Percentiles rank a stretch among this genome's conserved stretches.
These are phyloP conservation scores for Eupelmus urozonus DNA, from an alignment of 2,888 invertebrate species.

Conservation along the genomic window DNA sequence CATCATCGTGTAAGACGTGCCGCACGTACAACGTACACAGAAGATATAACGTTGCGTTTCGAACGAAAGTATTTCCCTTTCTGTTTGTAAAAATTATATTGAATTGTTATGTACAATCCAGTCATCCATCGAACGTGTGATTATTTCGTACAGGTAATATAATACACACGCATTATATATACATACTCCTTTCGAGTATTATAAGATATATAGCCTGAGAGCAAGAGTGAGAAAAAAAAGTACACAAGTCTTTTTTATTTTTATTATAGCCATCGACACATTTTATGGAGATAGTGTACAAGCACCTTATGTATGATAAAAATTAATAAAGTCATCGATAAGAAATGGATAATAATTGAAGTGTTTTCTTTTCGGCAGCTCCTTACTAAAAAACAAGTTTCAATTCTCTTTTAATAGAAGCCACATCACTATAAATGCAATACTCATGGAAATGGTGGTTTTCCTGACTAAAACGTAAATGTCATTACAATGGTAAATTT, in stretches of 20 bases:
- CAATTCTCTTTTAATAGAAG: too few species aligned
- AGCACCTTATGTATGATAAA: constrained; percentile 56
- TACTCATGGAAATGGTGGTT: too few species aligned
- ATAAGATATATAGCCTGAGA: constrained; percentile 40
- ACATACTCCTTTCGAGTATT: constrained; percentile 46
- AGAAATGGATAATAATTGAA: constrained; percentile 19
- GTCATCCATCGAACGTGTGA: constrained; percentile 42
- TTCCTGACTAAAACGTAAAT: too few species aligned
- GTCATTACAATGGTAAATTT: too few species aligned
- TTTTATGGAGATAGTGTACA: constrained; percentile 55
- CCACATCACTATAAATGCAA: too few species aligned
- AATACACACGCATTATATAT: constrained; percentile 14
- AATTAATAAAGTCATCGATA: constrained; percentile 57
- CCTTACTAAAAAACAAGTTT: too few species aligned
- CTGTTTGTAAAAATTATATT: constrained; percentile 43
- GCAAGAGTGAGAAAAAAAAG: constrained; percentile 53
- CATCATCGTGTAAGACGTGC: constrained; percentile 12
- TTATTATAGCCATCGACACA: constrained; percentile 56
- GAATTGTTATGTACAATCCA: constrained; percentile 51
- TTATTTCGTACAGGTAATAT: constrained; percentile 32
- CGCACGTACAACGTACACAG: too few species aligned
- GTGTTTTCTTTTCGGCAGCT: background rate
- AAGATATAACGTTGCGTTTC: background rate
- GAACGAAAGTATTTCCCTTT: background rate
- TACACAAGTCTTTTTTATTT: constrained; percentile 56